Evolutionary conservation across 2,888 invertebrate species (phyloP).

Genomic region (Acrobasis repandana): DNA sequence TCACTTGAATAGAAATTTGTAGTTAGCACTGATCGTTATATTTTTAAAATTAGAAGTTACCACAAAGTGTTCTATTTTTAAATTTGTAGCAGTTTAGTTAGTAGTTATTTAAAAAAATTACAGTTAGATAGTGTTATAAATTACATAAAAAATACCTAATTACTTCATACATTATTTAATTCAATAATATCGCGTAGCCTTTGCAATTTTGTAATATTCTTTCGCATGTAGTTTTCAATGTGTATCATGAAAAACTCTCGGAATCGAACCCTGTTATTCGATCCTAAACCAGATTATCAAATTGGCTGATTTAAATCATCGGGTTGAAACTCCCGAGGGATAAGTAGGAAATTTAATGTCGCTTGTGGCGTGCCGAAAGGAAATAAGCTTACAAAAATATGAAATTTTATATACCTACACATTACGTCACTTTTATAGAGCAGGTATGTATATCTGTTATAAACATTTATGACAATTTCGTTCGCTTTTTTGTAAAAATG

Average conservation of each 20-base stretch:
- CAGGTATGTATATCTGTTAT: too few species aligned
- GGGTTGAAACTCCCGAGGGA: neutral
- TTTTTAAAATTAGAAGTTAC: neutral
- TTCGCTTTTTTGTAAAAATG: conserved; percentile 27
- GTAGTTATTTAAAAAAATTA: too few species aligned
- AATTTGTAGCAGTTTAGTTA: too few species aligned
- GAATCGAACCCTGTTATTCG: neutral
- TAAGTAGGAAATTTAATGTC: conserved; percentile 1
- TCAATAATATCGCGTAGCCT: too few species aligned
- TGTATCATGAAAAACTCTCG: neutral
- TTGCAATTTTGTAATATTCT: neutral
- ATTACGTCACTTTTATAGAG: too few species aligned
- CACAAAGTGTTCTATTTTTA: neutral
- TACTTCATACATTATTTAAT: too few species aligned
- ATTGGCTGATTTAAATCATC: conserved; percentile 5
- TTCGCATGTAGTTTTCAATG: neutral
- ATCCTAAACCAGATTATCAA: conserved; percentile 2
- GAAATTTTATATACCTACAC: neutral
- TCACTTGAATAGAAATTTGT: too few species aligned
- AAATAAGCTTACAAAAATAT: neutral
- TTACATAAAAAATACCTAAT: too few species aligned
- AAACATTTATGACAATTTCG: conserved; percentile 25
- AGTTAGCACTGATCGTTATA: too few species aligned
- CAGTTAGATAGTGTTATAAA: too few species aligned
- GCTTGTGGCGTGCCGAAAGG: neutral